A percentile compares a stretch with the other conserved stretches of the same genome.
Evolutionary conservation across 2,113 vertebrate genomes (phyloP).

Genomic region (Dipodomys stephensi): DNA sequence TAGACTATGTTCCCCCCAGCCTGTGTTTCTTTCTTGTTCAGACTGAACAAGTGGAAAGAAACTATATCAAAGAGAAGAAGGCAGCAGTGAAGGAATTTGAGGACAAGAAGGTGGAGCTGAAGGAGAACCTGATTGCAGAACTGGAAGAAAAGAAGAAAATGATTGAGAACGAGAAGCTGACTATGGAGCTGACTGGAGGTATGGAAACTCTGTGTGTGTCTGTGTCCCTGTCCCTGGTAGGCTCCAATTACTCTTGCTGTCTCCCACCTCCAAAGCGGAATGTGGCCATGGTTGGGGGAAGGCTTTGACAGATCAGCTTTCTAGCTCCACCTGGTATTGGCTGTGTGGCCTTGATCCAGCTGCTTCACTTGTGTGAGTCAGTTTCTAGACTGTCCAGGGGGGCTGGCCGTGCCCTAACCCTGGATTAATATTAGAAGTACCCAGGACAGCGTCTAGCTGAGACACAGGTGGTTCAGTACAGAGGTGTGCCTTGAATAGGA

Average conservation of each 20-base stretch:
- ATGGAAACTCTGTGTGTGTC: neutral
- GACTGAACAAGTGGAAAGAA: conserved; percentile 99
- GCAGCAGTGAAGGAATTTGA: conserved; percentile 99
- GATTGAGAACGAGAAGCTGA: conserved; percentile 99
- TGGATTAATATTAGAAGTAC: neutral
- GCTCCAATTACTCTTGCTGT: neutral
- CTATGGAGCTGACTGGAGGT: conserved; percentile 99
- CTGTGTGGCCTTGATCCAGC: neutral
- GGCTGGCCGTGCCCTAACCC: neutral
- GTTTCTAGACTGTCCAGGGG: neutral
- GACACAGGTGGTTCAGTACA: neutral
- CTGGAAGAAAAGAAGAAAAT: conserved; percentile 99
- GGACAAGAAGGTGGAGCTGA: conserved; percentile 99
- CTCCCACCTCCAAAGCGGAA: neutral
- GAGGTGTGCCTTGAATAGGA: neutral
- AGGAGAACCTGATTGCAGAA: conserved; percentile 97
- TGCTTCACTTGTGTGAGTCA: neutral
- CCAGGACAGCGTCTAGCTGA: neutral
- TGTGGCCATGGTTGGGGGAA: neutral
- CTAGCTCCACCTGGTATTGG: neutral
- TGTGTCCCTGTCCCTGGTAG: rapidly evolving
- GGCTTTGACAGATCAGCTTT: neutral
- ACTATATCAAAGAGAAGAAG: conserved; percentile 98
- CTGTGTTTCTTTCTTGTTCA: conserved; percentile 78
- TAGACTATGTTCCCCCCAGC: neutral